Conservation (phyloP, 2,888 invertebrate species). For the Pyrrhosoma nymphula region DNA sequence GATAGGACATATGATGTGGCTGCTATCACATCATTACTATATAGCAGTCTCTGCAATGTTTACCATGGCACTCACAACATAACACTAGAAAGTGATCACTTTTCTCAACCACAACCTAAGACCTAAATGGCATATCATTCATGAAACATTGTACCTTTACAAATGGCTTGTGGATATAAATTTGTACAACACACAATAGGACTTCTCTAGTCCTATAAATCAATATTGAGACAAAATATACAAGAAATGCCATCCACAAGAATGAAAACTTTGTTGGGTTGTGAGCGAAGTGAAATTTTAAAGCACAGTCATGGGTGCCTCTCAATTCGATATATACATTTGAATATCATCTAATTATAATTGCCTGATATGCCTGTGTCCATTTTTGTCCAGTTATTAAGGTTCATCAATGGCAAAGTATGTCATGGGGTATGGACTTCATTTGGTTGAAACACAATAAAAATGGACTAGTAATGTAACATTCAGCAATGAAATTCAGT, state of each 20-base stretch:
- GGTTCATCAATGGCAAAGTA: not conserved
- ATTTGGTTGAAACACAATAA: constrained; percentile 27
- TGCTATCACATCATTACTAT: constrained; percentile 25
- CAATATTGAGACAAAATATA: not conserved
- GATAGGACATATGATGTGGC: constrained; percentile 28
- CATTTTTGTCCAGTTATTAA: not conserved
- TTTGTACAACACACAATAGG: not conserved
- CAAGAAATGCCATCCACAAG: not conserved
- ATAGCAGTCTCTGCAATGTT: constrained; percentile 32
- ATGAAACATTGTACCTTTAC: not conserved
- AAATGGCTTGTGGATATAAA: constrained; percentile 25
- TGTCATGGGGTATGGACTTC: not conserved
- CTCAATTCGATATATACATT: not conserved
- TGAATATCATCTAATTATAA: not conserved
- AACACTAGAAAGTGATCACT: constrained; percentile 43
- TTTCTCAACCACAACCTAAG: constrained; percentile 19
- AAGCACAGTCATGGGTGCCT: not conserved
- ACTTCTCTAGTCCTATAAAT: not conserved
- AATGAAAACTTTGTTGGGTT: not conserved
- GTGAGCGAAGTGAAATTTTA: not conserved
- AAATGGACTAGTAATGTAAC: constrained; percentile 22
- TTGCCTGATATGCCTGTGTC: constrained; percentile 2
- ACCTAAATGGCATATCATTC: not conserved
- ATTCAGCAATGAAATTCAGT: constrained; percentile 7
- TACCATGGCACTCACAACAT: constrained; percentile 27